Evolutionary conservation across 2,113 vertebrate genomes (phyloP).

Genomic region (Lamprotornis superbus): DNA sequence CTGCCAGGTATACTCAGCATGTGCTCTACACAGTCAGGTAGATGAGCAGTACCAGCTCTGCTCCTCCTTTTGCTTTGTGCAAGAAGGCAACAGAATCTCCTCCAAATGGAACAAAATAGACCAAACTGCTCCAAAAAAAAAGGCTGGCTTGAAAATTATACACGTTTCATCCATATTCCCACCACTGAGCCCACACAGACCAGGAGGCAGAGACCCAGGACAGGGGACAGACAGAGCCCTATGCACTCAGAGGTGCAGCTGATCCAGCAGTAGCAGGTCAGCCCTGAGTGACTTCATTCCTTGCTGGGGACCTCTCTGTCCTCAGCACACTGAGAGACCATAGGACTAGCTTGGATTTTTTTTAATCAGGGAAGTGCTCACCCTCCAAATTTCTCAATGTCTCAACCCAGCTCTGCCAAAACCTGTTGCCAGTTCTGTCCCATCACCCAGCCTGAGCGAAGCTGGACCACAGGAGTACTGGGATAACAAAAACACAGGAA

Average conservation of each 20-base stretch:
- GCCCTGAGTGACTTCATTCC: not conserved
- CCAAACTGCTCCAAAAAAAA: not conserved
- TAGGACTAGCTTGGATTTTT: not conserved
- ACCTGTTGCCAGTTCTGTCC: not conserved
- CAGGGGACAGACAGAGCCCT: not conserved
- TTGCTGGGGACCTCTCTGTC: not conserved
- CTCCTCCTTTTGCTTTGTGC: not conserved
- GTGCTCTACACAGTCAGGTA: fast-evolving
- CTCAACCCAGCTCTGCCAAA: not conserved
- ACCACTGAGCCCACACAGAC: not conserved
- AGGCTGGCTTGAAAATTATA: not conserved
- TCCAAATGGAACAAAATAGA: not conserved
- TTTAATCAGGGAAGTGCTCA: not conserved
- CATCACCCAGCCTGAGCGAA: not conserved
- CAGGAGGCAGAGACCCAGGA: not conserved
- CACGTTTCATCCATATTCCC: not conserved
- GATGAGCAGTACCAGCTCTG: not conserved
- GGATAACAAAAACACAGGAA: not conserved
- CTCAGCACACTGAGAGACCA: no score
- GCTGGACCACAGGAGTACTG: not conserved
- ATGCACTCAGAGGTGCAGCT: not conserved
- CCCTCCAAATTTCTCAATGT: not conserved
- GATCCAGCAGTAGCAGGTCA: not conserved
- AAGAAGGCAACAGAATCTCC: not conserved
- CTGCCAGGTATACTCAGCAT: not conserved